Conservation (phyloP, 2,113 vertebrate species). For the Sebastes fasciatus region DNA sequence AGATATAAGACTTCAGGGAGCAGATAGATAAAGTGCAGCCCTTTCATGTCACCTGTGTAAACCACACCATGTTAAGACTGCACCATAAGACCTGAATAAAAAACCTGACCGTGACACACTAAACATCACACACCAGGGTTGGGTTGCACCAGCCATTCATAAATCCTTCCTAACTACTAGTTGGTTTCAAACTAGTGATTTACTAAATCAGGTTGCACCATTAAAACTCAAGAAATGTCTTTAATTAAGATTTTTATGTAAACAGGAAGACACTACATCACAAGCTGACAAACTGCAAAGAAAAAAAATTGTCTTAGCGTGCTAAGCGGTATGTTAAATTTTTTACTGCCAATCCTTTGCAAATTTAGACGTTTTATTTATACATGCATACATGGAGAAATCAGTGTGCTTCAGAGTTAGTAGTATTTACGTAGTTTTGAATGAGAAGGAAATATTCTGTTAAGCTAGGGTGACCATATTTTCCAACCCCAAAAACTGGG, state of each 20-base stretch:
- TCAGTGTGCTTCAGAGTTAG: not conserved
- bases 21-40: conserved; percentile 20
- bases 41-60: conserved; percentile 13
- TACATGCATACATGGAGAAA: not conserved
- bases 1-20: conserved; percentile 14
- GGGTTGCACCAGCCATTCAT: not conserved
- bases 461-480: too few relatives aligned
- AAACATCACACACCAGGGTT: conserved; percentile 10
- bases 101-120: conserved; percentile 1
- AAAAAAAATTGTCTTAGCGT: not conserved
- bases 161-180: not conserved
- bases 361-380: not conserved
- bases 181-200: not conserved
- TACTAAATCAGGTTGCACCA: not conserved
- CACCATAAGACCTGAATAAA: conserved; percentile 22
- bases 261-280: not conserved
- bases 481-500: too few relatives aligned
- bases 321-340: not conserved
- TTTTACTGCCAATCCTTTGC: not conserved
- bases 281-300: not conserved
- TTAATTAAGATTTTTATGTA: not conserved
- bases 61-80: conserved; percentile 18
- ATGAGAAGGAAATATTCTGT: not conserved
- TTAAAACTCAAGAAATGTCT: not conserved
- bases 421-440: not conserved